Evolutionary conservation across 2,113 vertebrate species (phyloP).

Genomic region (Alouatta palliata): DNA sequence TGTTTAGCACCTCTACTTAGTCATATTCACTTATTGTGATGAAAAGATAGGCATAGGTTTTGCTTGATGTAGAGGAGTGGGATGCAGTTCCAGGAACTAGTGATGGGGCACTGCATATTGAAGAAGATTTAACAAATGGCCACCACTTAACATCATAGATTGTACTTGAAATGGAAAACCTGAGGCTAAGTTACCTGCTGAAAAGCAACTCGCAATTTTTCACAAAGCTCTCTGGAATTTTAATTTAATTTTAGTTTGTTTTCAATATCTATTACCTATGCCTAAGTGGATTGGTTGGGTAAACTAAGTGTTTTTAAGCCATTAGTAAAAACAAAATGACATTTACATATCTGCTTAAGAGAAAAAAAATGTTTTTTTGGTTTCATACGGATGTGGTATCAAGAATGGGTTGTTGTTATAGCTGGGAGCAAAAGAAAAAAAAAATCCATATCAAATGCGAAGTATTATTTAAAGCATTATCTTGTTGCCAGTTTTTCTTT

Average conservation of each 20-base stretch:
- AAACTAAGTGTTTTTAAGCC: neutral
- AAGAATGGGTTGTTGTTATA: conserved; percentile 45
- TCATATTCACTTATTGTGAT: neutral
- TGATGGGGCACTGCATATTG: accelerated
- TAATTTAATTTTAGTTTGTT: neutral
- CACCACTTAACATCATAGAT: neutral
- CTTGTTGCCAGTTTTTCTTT: conserved; percentile 28
- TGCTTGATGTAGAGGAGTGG: neutral
- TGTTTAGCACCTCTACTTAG: neutral
- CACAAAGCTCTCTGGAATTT: neutral
- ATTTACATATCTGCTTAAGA: neutral
- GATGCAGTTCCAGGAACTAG: neutral
- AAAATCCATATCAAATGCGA: conserved; percentile 35
- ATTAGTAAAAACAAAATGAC: conserved; percentile 18
- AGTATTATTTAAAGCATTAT: conserved; percentile 42
- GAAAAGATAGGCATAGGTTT: neutral
- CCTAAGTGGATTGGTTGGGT: neutral
- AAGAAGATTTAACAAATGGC: neutral
- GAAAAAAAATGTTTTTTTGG: neutral
- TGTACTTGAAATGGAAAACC: neutral
- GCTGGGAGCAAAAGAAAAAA: conserved; percentile 42
- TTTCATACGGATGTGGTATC: neutral
- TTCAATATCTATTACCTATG: neutral
- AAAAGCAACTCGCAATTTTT: neutral
- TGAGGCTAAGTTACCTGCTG: neutral